Conservation (phyloP, 2,797 vertebrate genomes). For the Micrastur ruficollis region DNA sequence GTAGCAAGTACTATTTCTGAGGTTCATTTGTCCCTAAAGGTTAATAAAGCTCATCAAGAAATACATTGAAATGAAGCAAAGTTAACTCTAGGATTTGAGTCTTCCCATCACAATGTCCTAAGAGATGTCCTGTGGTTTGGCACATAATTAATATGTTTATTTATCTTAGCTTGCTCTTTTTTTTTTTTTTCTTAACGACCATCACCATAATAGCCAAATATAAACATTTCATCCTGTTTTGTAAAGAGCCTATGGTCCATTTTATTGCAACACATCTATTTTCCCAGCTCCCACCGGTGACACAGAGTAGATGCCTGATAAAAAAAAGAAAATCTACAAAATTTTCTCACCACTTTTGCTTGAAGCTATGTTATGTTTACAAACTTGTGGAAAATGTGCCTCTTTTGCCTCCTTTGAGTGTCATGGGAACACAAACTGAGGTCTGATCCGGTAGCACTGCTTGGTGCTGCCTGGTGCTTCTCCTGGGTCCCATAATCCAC, state of each 20-base stretch:
- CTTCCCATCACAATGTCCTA: constrained; percentile 20
- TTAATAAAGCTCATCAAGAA: constrained; percentile 36
- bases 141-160: constrained; percentile 58
- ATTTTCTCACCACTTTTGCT: constrained; percentile 17
- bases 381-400: constrained; percentile 28
- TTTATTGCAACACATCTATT: neutral
- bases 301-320: neutral
- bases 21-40: constrained; percentile 16
- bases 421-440: neutral
- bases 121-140: constrained; percentile 47
- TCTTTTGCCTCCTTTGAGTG: neutral
- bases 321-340: neutral
- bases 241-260: neutral
- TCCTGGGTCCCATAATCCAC: neutral
- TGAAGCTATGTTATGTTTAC: constrained; percentile 27
- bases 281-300: constrained; percentile 15
- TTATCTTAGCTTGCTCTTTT: neutral
- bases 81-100: neutral
- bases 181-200: neutral
- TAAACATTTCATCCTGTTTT: constrained; percentile 19
- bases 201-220: constrained; percentile 1
- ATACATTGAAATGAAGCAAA: neutral
- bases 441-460: neutral
- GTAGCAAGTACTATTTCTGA: neutral
- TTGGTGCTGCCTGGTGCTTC: neutral